phyloP scores from a whole-genome alignment of 2,113 vertebrate genomes.

The Callipepla squamata region DNA sequence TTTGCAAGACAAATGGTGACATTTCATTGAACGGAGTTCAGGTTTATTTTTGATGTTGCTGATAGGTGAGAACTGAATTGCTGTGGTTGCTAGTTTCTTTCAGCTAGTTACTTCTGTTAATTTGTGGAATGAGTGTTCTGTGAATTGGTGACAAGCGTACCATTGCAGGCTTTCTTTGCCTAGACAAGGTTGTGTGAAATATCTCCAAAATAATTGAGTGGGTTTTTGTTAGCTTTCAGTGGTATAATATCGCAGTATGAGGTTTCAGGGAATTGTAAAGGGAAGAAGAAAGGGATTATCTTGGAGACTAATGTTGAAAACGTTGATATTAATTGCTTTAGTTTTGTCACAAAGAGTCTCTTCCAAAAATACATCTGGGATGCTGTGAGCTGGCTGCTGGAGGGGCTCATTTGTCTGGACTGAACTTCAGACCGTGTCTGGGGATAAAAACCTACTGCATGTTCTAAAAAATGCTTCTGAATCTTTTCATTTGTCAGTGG shows the following conservation, averaged over 20 bases:
- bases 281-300: neutral
- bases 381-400: neutral
- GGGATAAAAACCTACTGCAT: neutral
- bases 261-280: neutral
- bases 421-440: neutral
- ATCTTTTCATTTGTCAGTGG: neutral
- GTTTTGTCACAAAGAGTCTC: neutral
- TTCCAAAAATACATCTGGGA: rapidly evolving
- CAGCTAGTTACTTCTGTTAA: neutral
- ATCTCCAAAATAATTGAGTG: neutral
- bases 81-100: neutral
- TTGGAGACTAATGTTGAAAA: neutral
- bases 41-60: slow-evolving; percentile 26
- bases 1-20: neutral
- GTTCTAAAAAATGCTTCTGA: neutral
- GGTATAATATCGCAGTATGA: neutral
- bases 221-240: neutral
- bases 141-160: neutral
- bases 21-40: neutral
- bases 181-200: neutral
- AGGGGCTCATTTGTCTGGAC: neutral
- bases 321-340: neutral
- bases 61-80: neutral
- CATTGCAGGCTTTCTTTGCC: neutral
- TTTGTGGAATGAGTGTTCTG: neutral